These are phyloP conservation scores for Cistogaster globosa DNA, from an alignment of 2,888 invertebrate species.

Conservation along the genomic window DNA sequence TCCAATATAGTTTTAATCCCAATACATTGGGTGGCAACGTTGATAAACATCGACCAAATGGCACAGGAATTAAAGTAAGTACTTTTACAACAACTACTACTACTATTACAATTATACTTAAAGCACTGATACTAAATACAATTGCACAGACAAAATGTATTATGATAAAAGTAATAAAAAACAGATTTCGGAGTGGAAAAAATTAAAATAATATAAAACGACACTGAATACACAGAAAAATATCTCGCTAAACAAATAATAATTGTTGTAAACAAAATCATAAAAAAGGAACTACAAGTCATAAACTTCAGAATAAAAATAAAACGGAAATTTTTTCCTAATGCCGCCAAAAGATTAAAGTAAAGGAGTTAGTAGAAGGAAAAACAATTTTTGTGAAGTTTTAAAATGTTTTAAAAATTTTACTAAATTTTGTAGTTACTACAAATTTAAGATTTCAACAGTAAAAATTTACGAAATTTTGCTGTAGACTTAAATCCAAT, in stretches of 20 bases:
- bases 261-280: slow-evolving; percentile 62
- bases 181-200: slow-evolving; percentile 42
- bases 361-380: neutral
- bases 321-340: neutral
- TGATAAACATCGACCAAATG: slow-evolving; percentile 83
- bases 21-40: slow-evolving; percentile 82
- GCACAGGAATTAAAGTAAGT: slow-evolving; percentile 83
- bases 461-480: too few relatives aligned
- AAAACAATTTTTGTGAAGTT: neutral
- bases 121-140: slow-evolving; percentile 41
- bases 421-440: neutral
- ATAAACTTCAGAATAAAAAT: slow-evolving; percentile 54
- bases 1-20: slow-evolving; percentile 83
- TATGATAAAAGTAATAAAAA: slow-evolving; percentile 66
- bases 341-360: neutral
- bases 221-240: slow-evolving; percentile 7
- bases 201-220: neutral
- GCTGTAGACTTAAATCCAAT: too few relatives aligned
- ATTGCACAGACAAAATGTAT: slow-evolving; percentile 18
- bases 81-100: slow-evolving; percentile 26
- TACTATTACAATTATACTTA: slow-evolving; percentile 45
- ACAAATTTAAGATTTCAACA: too few relatives aligned
- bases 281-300: slow-evolving; percentile 47
- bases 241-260: slow-evolving; percentile 53
- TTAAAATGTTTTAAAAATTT: neutral